phyloP scores from a whole-genome alignment of 2,888 invertebrate species.

The Melanargia galathea region DNA sequence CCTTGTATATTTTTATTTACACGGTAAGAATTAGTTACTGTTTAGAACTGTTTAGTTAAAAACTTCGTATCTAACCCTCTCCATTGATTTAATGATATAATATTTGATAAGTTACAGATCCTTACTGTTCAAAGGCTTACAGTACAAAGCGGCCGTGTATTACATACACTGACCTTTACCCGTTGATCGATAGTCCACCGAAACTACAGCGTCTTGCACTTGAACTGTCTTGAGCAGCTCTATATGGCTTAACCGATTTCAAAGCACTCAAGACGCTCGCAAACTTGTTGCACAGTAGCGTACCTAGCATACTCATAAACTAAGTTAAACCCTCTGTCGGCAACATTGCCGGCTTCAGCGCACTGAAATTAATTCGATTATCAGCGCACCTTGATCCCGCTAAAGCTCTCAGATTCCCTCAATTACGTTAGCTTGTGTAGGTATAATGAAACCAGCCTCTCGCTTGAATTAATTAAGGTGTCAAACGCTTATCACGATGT shows the following conservation, averaged over 20 bases:
- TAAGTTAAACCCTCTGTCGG: slow-evolving; percentile 76
- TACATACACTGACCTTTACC: slow-evolving; percentile 36
- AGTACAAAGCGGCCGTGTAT: slow-evolving; percentile 27
- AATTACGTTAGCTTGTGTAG: slow-evolving; percentile 57
- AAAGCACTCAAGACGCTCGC: slow-evolving; percentile 75
- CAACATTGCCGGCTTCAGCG: slow-evolving; percentile 69
- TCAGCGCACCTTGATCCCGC: slow-evolving; percentile 75
- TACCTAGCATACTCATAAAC: slow-evolving; percentile 77
- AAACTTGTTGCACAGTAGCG: slow-evolving; percentile 79
- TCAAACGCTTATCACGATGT: slow-evolving; percentile 3
- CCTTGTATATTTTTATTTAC: too few relatives aligned
- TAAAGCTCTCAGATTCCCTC: slow-evolving; percentile 69
- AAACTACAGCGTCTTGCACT: slow-evolving; percentile 53
- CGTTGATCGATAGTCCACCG: slow-evolving; percentile 39
- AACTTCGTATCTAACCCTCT: too few relatives aligned
- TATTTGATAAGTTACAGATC: slow-evolving; percentile 10
- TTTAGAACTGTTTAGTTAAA: too few relatives aligned
- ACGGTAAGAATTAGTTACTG: too few relatives aligned
- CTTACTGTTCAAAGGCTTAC: slow-evolving; percentile 37
- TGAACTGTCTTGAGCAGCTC: slow-evolving; percentile 50
- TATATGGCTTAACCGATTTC: slow-evolving; percentile 70
- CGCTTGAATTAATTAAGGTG: slow-evolving; percentile 20
- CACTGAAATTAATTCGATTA: slow-evolving; percentile 79
- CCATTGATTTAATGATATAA: too few relatives aligned
- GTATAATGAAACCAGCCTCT: slow-evolving; percentile 53